These are phyloP conservation scores for Tetrao urogallus DNA, from an alignment of 2,113 vertebrate species.

Conservation along the genomic window DNA sequence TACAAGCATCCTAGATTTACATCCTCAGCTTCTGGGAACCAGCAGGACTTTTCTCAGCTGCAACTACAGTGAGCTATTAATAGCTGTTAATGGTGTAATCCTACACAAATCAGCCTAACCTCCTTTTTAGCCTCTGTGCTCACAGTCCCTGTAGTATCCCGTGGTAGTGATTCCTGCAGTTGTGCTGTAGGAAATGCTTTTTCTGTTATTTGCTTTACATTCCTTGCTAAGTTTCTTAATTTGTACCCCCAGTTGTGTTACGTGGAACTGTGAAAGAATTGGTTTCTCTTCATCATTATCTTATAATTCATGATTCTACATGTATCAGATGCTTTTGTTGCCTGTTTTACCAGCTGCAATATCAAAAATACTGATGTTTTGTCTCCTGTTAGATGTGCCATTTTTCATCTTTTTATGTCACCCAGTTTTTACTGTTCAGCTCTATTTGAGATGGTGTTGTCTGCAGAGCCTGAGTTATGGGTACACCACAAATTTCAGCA, in stretches of 20 bases:
- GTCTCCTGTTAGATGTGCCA: background rate
- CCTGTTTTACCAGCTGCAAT: background rate
- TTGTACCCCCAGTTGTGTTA: background rate
- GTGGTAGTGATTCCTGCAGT: background rate
- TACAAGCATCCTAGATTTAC: background rate
- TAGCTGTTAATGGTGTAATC: background rate
- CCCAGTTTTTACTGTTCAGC: background rate
- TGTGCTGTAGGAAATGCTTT: background rate
- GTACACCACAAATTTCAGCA: background rate
- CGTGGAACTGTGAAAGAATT: background rate
- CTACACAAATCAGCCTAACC: background rate
- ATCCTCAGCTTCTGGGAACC: background rate
- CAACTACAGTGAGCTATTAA: background rate
- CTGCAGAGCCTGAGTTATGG: background rate
- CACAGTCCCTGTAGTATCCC: rapidly evolving
- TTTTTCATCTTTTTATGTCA: background rate
- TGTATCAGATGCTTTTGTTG: background rate
- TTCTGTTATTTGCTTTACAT: background rate
- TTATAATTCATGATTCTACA: background rate
- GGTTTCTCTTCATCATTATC: background rate
- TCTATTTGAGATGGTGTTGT: background rate
- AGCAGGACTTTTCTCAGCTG: background rate
- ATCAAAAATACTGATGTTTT: background rate
- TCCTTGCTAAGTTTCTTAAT: background rate
- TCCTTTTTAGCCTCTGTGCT: background rate